A percentile compares a stretch with the other conserved stretches of the same genome.
phyloP scores from a whole-genome alignment of 23 tunicate species.

The Ciona savignyi region DNA sequence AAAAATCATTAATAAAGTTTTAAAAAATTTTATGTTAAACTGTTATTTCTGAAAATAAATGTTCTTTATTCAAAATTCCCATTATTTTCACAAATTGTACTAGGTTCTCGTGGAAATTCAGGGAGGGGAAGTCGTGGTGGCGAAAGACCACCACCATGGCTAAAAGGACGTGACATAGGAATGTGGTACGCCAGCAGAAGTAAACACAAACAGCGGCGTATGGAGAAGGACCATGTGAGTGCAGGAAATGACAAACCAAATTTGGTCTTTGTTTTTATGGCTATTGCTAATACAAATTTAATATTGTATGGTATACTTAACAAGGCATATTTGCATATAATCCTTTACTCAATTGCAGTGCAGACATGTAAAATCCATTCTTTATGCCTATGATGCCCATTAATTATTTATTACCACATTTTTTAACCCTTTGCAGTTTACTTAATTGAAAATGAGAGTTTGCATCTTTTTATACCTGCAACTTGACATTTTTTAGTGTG shows the following conservation, averaged over 20 bases:
- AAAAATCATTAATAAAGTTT: too few species aligned
- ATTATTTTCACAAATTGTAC: too few species aligned
- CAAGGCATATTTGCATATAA: not conserved
- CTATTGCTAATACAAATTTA: not conserved
- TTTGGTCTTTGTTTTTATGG: not conserved
- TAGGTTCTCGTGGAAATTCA: not conserved
- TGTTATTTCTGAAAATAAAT: too few species aligned
- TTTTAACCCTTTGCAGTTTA: not conserved
- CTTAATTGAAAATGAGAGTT: too few species aligned
- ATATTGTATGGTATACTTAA: too few species aligned
- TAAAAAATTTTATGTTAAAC: too few species aligned
- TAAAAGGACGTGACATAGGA: slow-evolving; percentile 62
- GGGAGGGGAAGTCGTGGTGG: slow-evolving; percentile 1
- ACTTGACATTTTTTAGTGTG: slow-evolving; percentile 11
- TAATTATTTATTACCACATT: not conserved
- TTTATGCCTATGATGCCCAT: slow-evolving; percentile 1
- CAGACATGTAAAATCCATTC: not conserved
- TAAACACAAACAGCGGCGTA: slow-evolving; percentile 11
- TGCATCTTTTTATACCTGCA: too few species aligned
- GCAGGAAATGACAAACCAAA: not conserved
- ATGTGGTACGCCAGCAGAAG: slow-evolving; percentile 50
- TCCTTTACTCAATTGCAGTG: not conserved
- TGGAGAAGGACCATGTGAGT: slow-evolving; percentile 28
- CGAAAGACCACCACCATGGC: not conserved
- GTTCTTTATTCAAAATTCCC: too few species aligned